These are phyloP conservation scores for Drymodes brunneopygia DNA, from an alignment of 2,113 vertebrate species.

Conservation along the genomic window DNA sequence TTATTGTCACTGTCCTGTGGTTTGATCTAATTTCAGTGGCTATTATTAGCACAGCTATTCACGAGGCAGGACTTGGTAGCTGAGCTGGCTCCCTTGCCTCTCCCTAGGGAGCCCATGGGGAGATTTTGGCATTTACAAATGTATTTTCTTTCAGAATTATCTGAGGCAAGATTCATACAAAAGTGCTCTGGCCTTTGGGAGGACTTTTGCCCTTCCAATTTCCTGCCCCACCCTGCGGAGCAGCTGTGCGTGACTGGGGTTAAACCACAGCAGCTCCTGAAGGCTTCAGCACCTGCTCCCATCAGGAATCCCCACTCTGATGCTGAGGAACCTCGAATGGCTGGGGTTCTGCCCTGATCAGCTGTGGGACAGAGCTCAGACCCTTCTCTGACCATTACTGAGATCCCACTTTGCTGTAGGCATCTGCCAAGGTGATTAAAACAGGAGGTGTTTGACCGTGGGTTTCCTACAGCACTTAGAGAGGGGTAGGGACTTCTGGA, in stretches of 20 bases:
- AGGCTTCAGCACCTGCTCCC: background rate
- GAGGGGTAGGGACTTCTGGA: background rate
- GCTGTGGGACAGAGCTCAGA: background rate
- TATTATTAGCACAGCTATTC: conserved; percentile 45
- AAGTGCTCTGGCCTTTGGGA: background rate
- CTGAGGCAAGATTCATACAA: background rate
- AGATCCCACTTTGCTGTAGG: background rate
- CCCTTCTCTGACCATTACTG: background rate
- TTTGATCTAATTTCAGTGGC: conserved; percentile 49
- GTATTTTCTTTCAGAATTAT: conserved; percentile 24
- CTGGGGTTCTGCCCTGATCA: background rate
- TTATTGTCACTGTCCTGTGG: conserved; percentile 21
- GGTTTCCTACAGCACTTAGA: background rate
- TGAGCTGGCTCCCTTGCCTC: conserved; percentile 1
- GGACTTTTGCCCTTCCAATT: background rate
- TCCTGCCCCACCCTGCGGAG: background rate
- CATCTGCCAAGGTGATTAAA: background rate
- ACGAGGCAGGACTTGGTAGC: background rate
- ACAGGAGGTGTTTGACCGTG: background rate
- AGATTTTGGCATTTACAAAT: conserved; percentile 30
- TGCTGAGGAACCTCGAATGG: background rate
- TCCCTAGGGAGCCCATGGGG: background rate
- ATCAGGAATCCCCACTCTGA: background rate
- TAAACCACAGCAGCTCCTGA: background rate
- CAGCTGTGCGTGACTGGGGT: background rate